A percentile compares a stretch with the other conserved stretches of the same genome.
Conservation (phyloP, 35 echinoderm and acorn worm species). For the Apostichopus californicus region DNA sequence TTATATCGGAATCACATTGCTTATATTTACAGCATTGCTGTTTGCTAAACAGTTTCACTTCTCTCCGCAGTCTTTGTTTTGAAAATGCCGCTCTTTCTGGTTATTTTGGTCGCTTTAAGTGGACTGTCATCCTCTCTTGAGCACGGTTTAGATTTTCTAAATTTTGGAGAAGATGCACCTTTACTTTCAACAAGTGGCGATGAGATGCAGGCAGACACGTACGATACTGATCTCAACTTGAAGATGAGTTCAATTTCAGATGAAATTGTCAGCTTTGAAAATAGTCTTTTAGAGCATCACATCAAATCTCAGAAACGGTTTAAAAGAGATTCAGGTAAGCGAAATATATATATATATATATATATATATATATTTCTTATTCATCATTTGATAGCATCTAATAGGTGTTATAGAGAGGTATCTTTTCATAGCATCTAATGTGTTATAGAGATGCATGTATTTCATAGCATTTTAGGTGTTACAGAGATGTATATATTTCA, state of each 20-base stretch:
- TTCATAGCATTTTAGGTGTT: no score
- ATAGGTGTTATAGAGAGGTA: no score
- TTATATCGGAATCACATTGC: no score
- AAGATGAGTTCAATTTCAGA: neutral
- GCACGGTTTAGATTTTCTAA: neutral
- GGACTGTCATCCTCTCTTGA: neutral
- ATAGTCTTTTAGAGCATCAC: neutral
- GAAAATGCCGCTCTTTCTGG: neutral
- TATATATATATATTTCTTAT: no score
- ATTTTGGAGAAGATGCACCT: neutral
- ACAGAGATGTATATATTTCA: no score
- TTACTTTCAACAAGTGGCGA: neutral
- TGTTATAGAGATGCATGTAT: no score
- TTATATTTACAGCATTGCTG: no score
- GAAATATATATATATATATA: no score
- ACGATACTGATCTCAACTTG: neutral
- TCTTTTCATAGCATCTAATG: no score
- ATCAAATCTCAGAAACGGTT: neutral
- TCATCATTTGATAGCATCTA: no score
- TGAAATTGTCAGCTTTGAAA: neutral
- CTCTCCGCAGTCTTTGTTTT: neutral
- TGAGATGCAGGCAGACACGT: neutral
- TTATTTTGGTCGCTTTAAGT: neutral
- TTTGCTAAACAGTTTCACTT: neutral
- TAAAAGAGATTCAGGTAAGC: neutral